Base-by-base conservation (phyloP, 2,888 invertebrate genomes). In the Drosophila atripex region DNA sequence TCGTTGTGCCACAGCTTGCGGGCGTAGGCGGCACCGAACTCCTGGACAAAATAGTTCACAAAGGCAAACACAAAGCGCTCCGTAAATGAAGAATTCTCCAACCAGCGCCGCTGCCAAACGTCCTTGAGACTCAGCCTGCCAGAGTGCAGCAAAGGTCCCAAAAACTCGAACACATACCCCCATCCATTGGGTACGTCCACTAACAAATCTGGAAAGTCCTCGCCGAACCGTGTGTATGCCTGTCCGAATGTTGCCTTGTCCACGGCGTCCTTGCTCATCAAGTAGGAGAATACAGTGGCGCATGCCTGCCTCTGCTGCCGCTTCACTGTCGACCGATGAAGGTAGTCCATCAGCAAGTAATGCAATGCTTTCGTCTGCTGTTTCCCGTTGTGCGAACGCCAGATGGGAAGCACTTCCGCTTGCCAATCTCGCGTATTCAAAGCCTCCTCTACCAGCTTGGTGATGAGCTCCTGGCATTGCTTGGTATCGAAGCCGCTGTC, bases 121-220 rank as follows among this genome's bases (percentile, higher is more conserved):
- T 88, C 86, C 18, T 73, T 75, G 12, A 90, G 80, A 3, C 70
- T 64, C n/a, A 90, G 46, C 1, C 84, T 56, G 1, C 86, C 78
- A 1, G 77, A 84, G 30, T 90, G 89, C 49, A 90, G 73, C 0
- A 91, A 73, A 0, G 90, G 90, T 0, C 90, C 90, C 5, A 90
- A 51, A 46, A 90, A 90, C 70, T 90, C 86, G 64, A 90, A 90
- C 1, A 90, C 77, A 56, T 89, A 90, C 0, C 75, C 69, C 89
- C 90, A 90, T 3, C 86, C 89, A 14, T 88, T 88, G 9, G 90
- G 90, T 18, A 90, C 90, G 73, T 90, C 90, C 7, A 89, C 63
- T 14, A 90, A 71, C 18, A 90, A 32, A 32, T 90, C 90, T 2
- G 79, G 74, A 41, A 89, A 82, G 1, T 83, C 87, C 6, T 84